Conservation (phyloP, 2,888 invertebrate species). For the Melanchra persicariae region DNA sequence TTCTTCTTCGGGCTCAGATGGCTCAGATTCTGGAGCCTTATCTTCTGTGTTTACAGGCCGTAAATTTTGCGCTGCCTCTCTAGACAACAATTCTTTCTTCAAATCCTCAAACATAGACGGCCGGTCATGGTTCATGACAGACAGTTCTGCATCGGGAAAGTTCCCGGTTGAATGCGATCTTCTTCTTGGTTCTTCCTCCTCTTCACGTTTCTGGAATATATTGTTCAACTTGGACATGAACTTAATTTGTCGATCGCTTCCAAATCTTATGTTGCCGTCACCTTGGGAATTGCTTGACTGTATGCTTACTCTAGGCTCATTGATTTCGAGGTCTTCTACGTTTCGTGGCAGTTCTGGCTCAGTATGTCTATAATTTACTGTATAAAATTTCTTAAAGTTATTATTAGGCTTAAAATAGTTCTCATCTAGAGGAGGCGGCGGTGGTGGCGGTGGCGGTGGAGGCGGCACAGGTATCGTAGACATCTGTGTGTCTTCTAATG, state of each 20-base stretch:
- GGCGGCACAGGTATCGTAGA: conserved; percentile 81
- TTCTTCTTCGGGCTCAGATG: conserved; percentile 68
- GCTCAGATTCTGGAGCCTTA: conserved; percentile 58
- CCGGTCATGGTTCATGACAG: conserved; percentile 69
- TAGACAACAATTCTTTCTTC: conserved; percentile 81
- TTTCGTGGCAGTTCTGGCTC: conserved; percentile 61
- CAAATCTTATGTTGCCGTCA: conserved; percentile 79
- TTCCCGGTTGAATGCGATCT: conserved; percentile 85
- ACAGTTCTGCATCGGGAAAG: conserved; percentile 73
- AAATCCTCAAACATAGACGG: conserved; percentile 80
- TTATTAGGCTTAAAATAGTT: conserved; percentile 75
- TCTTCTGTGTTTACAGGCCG: conserved; percentile 75
- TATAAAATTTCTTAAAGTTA: conserved; percentile 67
- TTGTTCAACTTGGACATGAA: conserved; percentile 86
- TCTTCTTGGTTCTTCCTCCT: conserved; percentile 75
- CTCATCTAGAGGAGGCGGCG: conserved; percentile 79
- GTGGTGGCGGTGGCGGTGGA: conserved; percentile 66
- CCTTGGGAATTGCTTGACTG: conserved; percentile 76
- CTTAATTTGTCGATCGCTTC: conserved; percentile 80
- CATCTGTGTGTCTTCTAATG: conserved; percentile 75
- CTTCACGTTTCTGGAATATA: conserved; percentile 83
- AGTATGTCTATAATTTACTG: conserved; percentile 73
- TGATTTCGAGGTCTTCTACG: conserved; percentile 64
- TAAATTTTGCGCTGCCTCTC: conserved; percentile 75
- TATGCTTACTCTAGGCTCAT: conserved; percentile 76